phyloP scores from a whole-genome alignment of 2,113 vertebrate genomes.

The Colius striatus region DNA sequence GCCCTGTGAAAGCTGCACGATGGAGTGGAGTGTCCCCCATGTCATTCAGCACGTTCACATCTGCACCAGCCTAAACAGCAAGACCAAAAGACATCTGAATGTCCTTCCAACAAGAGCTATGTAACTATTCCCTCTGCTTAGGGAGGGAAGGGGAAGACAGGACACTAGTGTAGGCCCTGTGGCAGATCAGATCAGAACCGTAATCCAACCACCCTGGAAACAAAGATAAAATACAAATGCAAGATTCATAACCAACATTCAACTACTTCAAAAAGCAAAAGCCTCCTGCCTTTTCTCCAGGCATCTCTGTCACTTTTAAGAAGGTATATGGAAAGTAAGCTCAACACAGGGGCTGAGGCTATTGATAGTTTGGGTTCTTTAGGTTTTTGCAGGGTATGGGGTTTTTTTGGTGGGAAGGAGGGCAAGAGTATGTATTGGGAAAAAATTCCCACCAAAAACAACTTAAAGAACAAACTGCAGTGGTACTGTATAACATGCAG shows the following conservation, averaged over 20 bases:
- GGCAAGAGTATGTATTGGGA: not conserved
- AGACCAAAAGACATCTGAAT: conserved; percentile 5
- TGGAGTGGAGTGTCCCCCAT: conserved; percentile 92
- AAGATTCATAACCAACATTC: not conserved
- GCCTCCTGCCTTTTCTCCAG: not conserved
- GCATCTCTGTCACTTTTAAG: not conserved
- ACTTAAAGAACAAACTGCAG: not conserved
- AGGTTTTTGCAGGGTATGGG: not conserved
- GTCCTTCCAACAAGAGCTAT: not conserved
- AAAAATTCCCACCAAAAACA: not conserved
- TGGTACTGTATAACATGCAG: not conserved
- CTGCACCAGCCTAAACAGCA: conserved; percentile 84
- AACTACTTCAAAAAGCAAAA: not conserved
- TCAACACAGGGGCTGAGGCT: not conserved
- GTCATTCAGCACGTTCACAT: conserved; percentile 86
- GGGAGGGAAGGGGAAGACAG: not conserved
- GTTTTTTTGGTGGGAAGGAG: not conserved
- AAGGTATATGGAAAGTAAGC: not conserved
- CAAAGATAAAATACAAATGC: not conserved
- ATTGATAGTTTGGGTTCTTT: not conserved
- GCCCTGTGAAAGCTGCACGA: conserved; percentile 85
- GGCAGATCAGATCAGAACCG: not conserved
- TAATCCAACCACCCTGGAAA: not conserved
- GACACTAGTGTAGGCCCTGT: fast-evolving
- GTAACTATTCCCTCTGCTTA: not conserved